Evolutionary conservation across 2,797 vertebrate species (phyloP), one percentile per base, ranked within the genome.

Genomic region (Babyrousa celebensis): DNA sequence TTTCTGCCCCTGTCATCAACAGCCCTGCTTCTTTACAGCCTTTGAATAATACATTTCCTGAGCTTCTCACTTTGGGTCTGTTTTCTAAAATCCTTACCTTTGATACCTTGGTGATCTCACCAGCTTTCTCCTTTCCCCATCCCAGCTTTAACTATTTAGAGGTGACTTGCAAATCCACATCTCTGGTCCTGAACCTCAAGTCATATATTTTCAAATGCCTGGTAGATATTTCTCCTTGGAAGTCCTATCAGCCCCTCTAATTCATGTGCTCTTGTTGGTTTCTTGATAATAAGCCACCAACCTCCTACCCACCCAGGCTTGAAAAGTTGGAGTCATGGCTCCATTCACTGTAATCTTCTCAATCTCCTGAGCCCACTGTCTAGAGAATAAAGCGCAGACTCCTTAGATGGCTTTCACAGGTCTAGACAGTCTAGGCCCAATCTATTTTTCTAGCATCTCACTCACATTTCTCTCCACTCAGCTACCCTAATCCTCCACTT

Each of bases 141-240:
- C 32, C n/a, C 80, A 80, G 23, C 40, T 92, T 92, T 89, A 94
- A 56, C 48, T 91, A 63, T 89, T 63, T 78, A 71, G 52, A 83
- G 21, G 58, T 65, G 23, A 54, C 36, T 83, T 86, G 15, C 43
- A 77, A 90, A 95, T 70, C 54, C 40, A 86, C 60, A 52, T 63
- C 52, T 74, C 23, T 11, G 65, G 4, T 56, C 27, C n/a, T 62
- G 67, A 95, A 74, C 18, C 74, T 85, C 23, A 65, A 71, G 16
- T 70, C 40, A 82, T 36, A 1, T 67, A n/a, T 90, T 86, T 93
- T 83, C n/a, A 58, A 71, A 71, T 48, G 1, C 14, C 54, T 92
- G 60, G 14, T 43, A 90, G 82, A 65, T 82, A 83, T 63, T 82
- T 86, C 32, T 83, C 63, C 54, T 75, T n/a, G 29, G n/a, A 25